Conservation (phyloP, 2,888 invertebrate species). For the Xylota sylvarum region DNA sequence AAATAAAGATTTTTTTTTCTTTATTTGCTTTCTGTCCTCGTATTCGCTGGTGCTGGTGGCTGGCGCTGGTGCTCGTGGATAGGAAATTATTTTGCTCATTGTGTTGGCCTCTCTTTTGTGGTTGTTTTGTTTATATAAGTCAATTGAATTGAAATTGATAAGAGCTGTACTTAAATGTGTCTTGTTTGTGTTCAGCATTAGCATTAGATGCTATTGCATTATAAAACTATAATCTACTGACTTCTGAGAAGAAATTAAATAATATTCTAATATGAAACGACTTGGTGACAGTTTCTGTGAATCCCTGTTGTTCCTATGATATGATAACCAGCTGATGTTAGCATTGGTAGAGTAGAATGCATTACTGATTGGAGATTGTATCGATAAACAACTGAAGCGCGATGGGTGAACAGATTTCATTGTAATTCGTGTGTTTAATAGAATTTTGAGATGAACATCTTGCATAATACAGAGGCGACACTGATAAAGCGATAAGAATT, state of each 20-base stretch:
- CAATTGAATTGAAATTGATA: conserved; percentile 70
- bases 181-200: conserved; percentile 23
- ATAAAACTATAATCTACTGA: conserved; percentile 33
- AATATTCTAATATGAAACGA: not conserved
- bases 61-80: not conserved
- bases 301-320: not conserved
- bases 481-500: not conserved
- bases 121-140: conserved; percentile 74
- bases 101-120: conserved; percentile 42
- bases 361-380: not conserved
- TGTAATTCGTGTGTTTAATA: not conserved
- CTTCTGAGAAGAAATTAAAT: conserved; percentile 1
- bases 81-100: conserved; percentile 14
- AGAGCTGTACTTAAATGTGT: conserved; percentile 49
- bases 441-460: conserved; percentile 3
- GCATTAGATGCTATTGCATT: conserved; percentile 30
- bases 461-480: conserved; percentile 19
- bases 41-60: not conserved
- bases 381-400: not conserved
- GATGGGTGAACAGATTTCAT: not conserved
- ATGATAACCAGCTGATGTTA: not conserved
- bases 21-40: conserved; percentile 21
- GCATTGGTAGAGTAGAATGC: too few relatives aligned
- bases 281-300: not conserved
- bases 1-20: not conserved